These are phyloP conservation scores for Ptyas mucosa DNA, from an alignment of 2,113 vertebrate genomes.

Conservation along the genomic window DNA sequence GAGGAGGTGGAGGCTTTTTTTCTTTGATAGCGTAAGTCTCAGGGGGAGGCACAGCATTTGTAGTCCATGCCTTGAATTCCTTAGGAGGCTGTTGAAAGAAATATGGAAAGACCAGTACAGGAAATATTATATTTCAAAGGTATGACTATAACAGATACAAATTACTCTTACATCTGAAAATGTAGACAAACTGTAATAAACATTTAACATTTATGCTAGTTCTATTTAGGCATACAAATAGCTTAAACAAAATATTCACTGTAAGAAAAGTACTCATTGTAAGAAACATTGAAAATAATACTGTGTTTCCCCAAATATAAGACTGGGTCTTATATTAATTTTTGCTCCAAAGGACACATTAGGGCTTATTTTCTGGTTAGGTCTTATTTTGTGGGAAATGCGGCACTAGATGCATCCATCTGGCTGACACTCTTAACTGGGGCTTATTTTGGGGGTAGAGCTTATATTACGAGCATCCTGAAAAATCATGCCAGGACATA, in stretches of 20 bases:
- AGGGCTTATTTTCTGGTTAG: too few species aligned
- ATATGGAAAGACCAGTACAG: background rate
- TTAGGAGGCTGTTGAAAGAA: constrained; percentile 76
- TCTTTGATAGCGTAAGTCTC: constrained; percentile 79
- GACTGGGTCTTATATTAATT: too few species aligned
- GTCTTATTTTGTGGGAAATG: too few species aligned
- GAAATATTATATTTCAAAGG: background rate
- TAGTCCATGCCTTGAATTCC: constrained; percentile 90
- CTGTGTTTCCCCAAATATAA: too few species aligned
- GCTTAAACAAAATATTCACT: background rate
- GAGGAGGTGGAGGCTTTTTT: constrained; percentile 82
- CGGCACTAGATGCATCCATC: too few species aligned
- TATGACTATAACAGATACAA: background rate
- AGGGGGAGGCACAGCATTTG: constrained; percentile 85
- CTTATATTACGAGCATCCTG: too few species aligned
- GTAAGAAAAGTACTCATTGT: background rate
- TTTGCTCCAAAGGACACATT: too few species aligned
- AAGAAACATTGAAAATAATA: background rate
- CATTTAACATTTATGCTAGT: background rate
- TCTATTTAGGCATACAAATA: background rate
- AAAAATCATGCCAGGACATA: too few species aligned
- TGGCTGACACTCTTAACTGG: too few species aligned
- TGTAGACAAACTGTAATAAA: background rate
- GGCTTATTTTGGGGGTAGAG: too few species aligned
- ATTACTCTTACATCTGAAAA: background rate